Base-by-base conservation (phyloP, 2,888 invertebrate genomes). In the Abrostola tripartita region DNA sequence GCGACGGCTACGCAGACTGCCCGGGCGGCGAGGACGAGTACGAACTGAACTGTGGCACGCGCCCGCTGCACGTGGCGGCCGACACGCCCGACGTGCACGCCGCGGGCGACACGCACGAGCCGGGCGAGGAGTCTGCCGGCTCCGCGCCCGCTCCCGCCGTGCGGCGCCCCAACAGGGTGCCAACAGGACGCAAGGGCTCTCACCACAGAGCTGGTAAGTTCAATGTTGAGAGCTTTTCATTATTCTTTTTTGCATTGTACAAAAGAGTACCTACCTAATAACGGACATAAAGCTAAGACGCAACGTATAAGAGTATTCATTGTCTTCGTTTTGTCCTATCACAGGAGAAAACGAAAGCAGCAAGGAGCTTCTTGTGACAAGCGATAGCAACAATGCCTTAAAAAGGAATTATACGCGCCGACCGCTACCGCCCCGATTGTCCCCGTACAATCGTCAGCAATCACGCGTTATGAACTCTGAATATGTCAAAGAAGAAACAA, bases 351-450 rank as follows among this genome's bases (percentile, higher is more conserved):
- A 88, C 56, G 96, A 96, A 50, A 96, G 95, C 86, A 96, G 96
- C 82, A 95, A 95, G 70, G 96, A 96, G 78, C 90, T 96, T 4
- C 95, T 96, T 68, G 92, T 96, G 85, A 96, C 95, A 11, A 96
- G 96, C 68, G 96, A 96, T 79, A 92, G 89, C 70, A 90, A 75
- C 65, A 91, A 91, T 67, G 87, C 83, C 5, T 81, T 89, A 36
- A 90, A 86, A 69, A 88, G 90, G 57, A 93, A 92, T 77, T 92
- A 85, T 75, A 92, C 93, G 0, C 84, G 92, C 0, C 87, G 91
- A 0, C 93, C 93, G 0, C 87, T 90, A 0, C 84, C 87, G 0
- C 84, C 91, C 6, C 86, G 94, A 1, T 84, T 94, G 0, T 85
- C 85, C 0, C 92, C 92, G 0, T 93, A 93, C 81, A 81, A 69